Percentiles rank a stretch among this genome's conserved stretches.
phyloP scores from a whole-genome alignment of 37 sponge, comb jelly and placozoan species.

The Geodia barretti region DNA sequence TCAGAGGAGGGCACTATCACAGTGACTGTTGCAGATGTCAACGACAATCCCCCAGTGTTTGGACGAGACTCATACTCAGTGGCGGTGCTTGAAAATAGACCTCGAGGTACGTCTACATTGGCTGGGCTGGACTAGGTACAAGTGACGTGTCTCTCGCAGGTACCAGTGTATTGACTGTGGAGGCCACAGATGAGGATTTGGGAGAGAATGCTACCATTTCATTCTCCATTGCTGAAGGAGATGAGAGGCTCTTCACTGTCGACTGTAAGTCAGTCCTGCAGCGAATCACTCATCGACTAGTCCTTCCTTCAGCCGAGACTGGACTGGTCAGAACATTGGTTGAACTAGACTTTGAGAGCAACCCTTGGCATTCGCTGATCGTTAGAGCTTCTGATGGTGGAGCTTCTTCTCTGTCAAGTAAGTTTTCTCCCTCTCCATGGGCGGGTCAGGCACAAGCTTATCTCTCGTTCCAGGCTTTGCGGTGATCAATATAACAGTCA shows the following conservation, averaged over 20 bases:
- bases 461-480: background rate
- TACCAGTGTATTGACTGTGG: slow-evolving; percentile 27
- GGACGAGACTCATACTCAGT: background rate
- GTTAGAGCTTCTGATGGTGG: slow-evolving; percentile 54
- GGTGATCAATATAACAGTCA: slow-evolving; percentile 12
- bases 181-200: slow-evolving; percentile 37
- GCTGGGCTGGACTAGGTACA: too few relatives aligned
- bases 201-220: slow-evolving; percentile 20
- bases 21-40: slow-evolving; percentile 34
- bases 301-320: slow-evolving; percentile 21
- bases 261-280: slow-evolving; percentile 44
- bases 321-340: slow-evolving; percentile 28
- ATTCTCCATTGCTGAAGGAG: slow-evolving; percentile 42
- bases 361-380: slow-evolving; percentile 5
- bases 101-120: background rate
- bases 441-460: background rate
- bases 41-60: slow-evolving; percentile 48
- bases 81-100: slow-evolving; percentile 23
- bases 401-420: slow-evolving; percentile 10
- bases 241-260: slow-evolving; percentile 13
- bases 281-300: background rate
- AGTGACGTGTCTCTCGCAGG: too few relatives aligned
- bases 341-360: slow-evolving; percentile 23
- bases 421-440: background rate
- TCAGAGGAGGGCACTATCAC: background rate